Conservation (phyloP, 1,140 invertebrate species). For the Anadara kagoshimensis region DNA sequence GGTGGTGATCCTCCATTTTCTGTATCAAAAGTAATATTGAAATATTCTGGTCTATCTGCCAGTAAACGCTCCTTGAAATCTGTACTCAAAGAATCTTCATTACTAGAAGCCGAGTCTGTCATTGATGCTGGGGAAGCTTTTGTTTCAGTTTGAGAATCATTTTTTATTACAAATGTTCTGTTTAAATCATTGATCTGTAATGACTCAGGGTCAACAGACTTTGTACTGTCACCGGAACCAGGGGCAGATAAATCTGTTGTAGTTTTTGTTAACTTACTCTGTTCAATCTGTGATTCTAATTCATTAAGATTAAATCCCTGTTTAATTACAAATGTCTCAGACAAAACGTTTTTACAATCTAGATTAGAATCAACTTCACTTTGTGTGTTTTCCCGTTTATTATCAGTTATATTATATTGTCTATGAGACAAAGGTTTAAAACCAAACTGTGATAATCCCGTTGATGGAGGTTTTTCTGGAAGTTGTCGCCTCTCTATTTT, state of each 20-base stretch:
- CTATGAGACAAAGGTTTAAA: too few species aligned
- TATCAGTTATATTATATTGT: too few species aligned
- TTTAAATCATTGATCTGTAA: conserved; percentile 15
- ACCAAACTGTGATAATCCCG: too few species aligned
- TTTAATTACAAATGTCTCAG: too few species aligned
- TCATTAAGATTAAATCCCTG: too few species aligned
- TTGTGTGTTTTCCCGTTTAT: too few species aligned
- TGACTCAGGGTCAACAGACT: not conserved
- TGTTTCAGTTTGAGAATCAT: conserved; percentile 1
- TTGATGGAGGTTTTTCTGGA: not conserved
- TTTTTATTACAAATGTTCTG: conserved; percentile 20
- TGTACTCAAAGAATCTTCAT: conserved; percentile 40
- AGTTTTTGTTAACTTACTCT: too few species aligned
- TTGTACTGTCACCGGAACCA: conserved; percentile 1
- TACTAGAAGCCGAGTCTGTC: conserved; percentile 22
- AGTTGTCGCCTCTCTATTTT: not conserved
- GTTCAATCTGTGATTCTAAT: too few species aligned
- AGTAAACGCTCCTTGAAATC: conserved; percentile 50
- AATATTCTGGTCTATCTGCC: conserved; percentile 56
- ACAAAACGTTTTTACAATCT: too few species aligned
- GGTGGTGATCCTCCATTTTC: conserved; percentile 37
- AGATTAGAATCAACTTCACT: too few species aligned
- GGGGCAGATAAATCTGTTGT: too few species aligned
- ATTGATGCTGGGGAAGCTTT: not conserved
- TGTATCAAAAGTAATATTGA: conserved; percentile 63